Conservation (phyloP, 2,888 invertebrate species). For the Agriopis marginaria region DNA sequence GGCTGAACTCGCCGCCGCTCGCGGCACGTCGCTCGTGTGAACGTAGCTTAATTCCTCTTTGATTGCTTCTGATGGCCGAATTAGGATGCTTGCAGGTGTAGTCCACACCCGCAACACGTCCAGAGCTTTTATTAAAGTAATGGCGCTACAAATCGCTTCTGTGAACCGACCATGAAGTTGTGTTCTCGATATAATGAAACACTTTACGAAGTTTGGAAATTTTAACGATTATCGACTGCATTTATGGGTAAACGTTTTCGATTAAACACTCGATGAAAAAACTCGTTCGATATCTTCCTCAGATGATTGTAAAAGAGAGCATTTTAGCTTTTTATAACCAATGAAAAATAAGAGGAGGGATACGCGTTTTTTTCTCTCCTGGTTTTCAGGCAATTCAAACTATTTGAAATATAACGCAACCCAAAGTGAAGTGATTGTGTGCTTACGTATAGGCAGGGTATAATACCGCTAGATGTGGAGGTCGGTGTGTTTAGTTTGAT, state of each 20-base stretch:
- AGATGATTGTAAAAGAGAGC: not conserved
- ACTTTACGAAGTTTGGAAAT: constrained; percentile 2
- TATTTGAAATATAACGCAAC: no score
- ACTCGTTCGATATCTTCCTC: not conserved
- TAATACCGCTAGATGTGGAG: no score
- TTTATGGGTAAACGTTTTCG: constrained; percentile 4
- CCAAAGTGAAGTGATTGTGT: no score
- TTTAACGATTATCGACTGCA: not conserved
- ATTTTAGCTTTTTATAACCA: no score
- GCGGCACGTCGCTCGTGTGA: constrained; percentile 32
- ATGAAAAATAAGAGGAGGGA: no score
- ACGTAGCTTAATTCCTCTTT: constrained; percentile 50
- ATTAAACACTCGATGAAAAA: not conserved
- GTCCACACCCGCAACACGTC: constrained; percentile 43
- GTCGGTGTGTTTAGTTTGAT: no score
- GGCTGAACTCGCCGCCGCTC: constrained; percentile 28
- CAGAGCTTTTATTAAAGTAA: constrained; percentile 46
- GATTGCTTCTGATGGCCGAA: constrained; percentile 46
- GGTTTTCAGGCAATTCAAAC: no score
- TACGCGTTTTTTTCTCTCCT: no score
- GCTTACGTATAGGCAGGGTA: no score
- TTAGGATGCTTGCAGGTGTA: constrained; percentile 23
- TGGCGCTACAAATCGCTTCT: constrained; percentile 24
- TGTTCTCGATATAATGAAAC: constrained; percentile 7
- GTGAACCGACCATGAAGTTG: constrained; percentile 1